These are phyloP conservation scores for Xanthorhoe designata DNA, from an alignment of 2,888 invertebrate species.

Conservation along the genomic window DNA sequence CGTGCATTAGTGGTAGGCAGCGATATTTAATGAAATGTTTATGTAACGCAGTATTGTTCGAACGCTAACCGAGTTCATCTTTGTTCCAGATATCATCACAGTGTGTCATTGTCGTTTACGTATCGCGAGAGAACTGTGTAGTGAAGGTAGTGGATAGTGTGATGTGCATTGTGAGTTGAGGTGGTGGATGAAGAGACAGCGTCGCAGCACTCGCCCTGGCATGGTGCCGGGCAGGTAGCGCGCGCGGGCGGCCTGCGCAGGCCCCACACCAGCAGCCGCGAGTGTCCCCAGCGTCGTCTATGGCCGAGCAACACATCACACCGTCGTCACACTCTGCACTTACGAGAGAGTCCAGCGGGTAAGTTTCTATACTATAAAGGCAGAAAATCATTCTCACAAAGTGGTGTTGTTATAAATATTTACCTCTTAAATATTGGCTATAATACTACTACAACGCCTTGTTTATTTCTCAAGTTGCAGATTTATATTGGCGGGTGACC, in stretches of 20 bases:
- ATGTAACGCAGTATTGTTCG: slow-evolving; percentile 81
- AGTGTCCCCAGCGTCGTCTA: slow-evolving; percentile 93
- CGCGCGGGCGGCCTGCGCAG: slow-evolving; percentile 85
- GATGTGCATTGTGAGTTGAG: slow-evolving; percentile 51
- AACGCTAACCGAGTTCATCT: slow-evolving; percentile 72
- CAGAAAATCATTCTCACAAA: not conserved
- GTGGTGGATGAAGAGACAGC: slow-evolving; percentile 74
- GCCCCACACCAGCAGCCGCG: slow-evolving; percentile 84
- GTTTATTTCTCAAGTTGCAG: too few species aligned
- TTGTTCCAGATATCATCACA: slow-evolving; percentile 77
- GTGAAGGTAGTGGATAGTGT: slow-evolving; percentile 54
- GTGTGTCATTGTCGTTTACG: slow-evolving; percentile 56
- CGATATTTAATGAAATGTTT: slow-evolving; percentile 78
- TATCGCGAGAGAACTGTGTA: slow-evolving; percentile 41
- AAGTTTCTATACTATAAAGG: slow-evolving; percentile 39
- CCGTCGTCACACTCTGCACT: slow-evolving; percentile 90
- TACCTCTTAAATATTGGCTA: too few species aligned
- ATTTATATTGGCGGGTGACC: too few species aligned
- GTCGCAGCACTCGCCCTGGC: slow-evolving; percentile 79
- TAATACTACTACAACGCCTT: too few species aligned
- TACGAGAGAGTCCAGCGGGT: slow-evolving; percentile 88
- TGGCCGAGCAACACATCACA: slow-evolving; percentile 95
- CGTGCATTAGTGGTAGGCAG: slow-evolving; percentile 60
- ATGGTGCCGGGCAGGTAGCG: slow-evolving; percentile 86
- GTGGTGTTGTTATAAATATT: too few species aligned